Conservation (phyloP, 2,888 invertebrate species). For the Netelia inedita region DNA sequence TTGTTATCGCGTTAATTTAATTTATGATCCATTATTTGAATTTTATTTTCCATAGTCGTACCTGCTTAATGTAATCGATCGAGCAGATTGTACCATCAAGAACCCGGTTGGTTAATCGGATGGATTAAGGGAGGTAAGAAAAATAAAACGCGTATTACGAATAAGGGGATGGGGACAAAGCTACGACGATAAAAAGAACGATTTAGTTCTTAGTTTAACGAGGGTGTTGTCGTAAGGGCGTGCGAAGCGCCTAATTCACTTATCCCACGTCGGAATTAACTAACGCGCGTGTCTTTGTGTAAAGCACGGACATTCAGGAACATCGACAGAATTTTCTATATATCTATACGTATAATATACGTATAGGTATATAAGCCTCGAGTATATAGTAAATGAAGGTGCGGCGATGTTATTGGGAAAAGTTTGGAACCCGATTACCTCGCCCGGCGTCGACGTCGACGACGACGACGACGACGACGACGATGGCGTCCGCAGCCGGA, state of each 20-base stretch:
- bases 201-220: conserved; percentile 19
- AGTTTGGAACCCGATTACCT: conserved; percentile 76
- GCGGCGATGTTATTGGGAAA: conserved; percentile 74
- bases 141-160: not conserved
- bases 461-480: conserved; percentile 34
- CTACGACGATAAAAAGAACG: not conserved
- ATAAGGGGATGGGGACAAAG: not conserved
- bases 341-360: conserved; percentile 5
- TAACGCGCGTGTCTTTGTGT: conserved; percentile 41
- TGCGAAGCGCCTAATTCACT: conserved; percentile 75
- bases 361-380: not conserved
- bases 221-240: conserved; percentile 20
- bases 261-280: conserved; percentile 69
- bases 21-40: not conserved
- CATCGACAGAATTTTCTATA: conserved; percentile 38
- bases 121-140: not conserved
- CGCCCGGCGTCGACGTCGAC: conserved; percentile 54
- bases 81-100: not conserved
- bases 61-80: not conserved
- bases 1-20: not conserved
- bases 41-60: not conserved
- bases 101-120: not conserved
- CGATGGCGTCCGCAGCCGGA: conserved; percentile 35
- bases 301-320: conserved; percentile 41
- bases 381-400: conserved; percentile 55